Evolutionary conservation across 2,113 vertebrate species (phyloP).

Genomic region (Hassar affinis): DNA sequence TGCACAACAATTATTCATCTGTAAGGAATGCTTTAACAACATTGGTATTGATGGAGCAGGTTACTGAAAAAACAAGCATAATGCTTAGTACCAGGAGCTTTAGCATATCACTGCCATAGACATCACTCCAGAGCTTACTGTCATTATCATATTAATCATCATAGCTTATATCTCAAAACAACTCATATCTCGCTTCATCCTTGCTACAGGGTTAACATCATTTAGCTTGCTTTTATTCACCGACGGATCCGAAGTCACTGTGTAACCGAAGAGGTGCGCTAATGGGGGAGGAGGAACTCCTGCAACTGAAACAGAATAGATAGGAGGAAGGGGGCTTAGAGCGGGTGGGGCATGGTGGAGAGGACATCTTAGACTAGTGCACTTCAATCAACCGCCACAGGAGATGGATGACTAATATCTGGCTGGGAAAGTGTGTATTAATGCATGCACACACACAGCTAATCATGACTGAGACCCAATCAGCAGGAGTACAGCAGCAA

Average conservation of each 20-base stretch:
- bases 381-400: conserved; percentile 32
- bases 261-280: neutral
- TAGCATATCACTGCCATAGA: conserved; percentile 55
- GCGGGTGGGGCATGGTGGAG: neutral
- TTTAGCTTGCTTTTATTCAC: neutral
- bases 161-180: neutral
- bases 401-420: conserved; percentile 45
- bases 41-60: conserved; percentile 75
- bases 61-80: conserved; percentile 71
- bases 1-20: conserved; percentile 82
- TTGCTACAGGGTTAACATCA: neutral
- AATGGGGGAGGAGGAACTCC: neutral
- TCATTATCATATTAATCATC: neutral
- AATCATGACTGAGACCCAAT: conserved; percentile 10
- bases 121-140: conserved; percentile 65
- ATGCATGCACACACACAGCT: conserved; percentile 12
- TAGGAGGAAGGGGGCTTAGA: neutral
- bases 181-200: neutral
- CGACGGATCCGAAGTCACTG: neutral
- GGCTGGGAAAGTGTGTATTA: conserved; percentile 4
- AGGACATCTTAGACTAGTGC: conserved; percentile 18
- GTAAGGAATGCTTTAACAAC: conserved; percentile 75
- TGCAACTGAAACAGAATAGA: neutral
- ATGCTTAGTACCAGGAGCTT: conserved; percentile 39
- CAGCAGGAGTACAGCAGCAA: conserved; percentile 32